Base-by-base conservation (phyloP, 2,113 vertebrate genomes). In the Melospiza melodia region DNA sequence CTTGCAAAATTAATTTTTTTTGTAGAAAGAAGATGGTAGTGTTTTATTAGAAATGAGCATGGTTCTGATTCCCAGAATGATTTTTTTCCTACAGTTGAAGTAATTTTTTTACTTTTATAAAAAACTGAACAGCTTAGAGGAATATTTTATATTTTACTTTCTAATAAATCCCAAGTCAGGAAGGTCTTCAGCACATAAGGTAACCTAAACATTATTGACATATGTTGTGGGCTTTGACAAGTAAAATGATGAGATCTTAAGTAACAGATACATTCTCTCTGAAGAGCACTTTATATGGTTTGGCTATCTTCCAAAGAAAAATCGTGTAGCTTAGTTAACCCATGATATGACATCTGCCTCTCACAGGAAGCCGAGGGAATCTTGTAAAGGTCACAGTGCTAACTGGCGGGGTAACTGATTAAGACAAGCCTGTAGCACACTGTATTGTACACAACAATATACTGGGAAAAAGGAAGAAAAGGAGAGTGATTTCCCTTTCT, bases 281-380 rank as follows among this genome's bases (percentile, higher is more conserved):
- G 87, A 93, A 90, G 93, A 89, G 46, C 20, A 59, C 71, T 90
- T 96, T 89, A 77, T 83, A 39, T 3, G 9, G 65, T 30, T 92
- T 96, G 92, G 78, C 90, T 55, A 16, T 28, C 59, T 82, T 96
- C 76, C 87, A 97, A 95, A 81, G 31, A 68, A 94, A 95, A 96
- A 91, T 57, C 72, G 21, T 87, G 94, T 46, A 87, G 55, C 43
- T 84, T 65, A 76, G 57, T 95, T 95, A 97, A 87, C 51, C 49
- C 87, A 17, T 44, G 68, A 92, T 89, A 90, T 92, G 89, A 89
- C 88, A 95, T 77, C 89, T 97, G 61, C 54, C 80, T 92, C 73
- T 92, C 89, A 25, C 37, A 87, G 89, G 71, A 93, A 94, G 84
- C 51, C 55, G 77, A 68, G 83, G 89, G 91, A 96, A 74, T 92